These are phyloP conservation scores for Tiliacea citrago DNA, from an alignment of 2,888 invertebrate species.

Conservation along the genomic window DNA sequence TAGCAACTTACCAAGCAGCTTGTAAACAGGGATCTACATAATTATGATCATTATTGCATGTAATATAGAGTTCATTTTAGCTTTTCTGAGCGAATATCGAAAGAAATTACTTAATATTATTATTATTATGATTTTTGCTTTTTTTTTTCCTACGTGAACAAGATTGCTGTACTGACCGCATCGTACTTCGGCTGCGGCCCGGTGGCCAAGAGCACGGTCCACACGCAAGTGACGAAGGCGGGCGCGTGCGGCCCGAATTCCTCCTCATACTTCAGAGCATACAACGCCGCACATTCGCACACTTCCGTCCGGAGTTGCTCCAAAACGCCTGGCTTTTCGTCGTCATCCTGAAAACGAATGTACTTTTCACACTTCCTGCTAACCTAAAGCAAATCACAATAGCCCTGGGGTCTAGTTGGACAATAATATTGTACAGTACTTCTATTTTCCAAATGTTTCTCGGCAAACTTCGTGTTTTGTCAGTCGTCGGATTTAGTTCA, in stretches of 20 bases:
- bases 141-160: not conserved
- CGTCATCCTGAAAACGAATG: constrained; percentile 91
- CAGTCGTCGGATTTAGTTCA: too few relatives aligned
- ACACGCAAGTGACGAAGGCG: constrained; percentile 98
- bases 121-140: too few relatives aligned
- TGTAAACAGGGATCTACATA: too few relatives aligned
- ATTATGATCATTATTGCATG: too few relatives aligned
- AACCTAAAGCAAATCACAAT: not conserved
- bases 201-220: constrained; percentile 97
- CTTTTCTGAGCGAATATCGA: too few relatives aligned
- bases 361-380: not conserved
- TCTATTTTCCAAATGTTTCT: too few relatives aligned
- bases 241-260: constrained; percentile 98
- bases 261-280: constrained; percentile 99
- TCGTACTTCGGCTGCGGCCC: constrained; percentile 97
- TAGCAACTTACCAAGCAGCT: too few relatives aligned
- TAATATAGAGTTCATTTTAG: too few relatives aligned
- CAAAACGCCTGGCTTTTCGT: constrained; percentile 96
- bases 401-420: not conserved
- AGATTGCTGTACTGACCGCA: constrained; percentile 90
- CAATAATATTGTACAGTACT: not conserved
- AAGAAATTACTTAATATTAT: too few relatives aligned
- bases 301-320: constrained; percentile 98
- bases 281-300: constrained; percentile 98
- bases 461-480: too few relatives aligned